Evolutionary conservation across 2,113 vertebrate genomes (phyloP).

Genomic region (Gyps fulvus): DNA sequence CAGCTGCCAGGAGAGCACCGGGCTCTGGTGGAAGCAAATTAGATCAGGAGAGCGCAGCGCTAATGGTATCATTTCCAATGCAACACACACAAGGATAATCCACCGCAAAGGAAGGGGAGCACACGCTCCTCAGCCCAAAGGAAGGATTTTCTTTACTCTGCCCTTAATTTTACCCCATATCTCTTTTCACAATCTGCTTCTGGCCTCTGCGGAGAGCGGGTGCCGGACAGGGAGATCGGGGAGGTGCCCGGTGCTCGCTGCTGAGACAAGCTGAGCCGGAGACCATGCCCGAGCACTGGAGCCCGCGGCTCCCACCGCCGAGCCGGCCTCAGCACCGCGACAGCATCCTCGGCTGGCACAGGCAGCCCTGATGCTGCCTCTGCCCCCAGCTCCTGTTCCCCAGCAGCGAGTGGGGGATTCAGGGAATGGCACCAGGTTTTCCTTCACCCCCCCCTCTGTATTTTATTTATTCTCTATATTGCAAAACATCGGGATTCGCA

Average conservation of each 20-base stretch:
- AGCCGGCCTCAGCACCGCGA: not conserved
- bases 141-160: not conserved
- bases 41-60: not conserved
- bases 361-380: not conserved
- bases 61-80: not conserved
- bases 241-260: not conserved
- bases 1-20: not conserved
- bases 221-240: accelerated
- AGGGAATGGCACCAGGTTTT: not conserved
- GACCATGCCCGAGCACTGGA: not conserved
- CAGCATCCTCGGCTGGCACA: accelerated
- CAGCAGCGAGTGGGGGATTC: not conserved
- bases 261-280: not conserved
- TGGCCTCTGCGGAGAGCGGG: not conserved
- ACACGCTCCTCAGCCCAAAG: not conserved
- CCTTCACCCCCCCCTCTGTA: accelerated
- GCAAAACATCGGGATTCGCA: accelerated
- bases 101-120: not conserved
- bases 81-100: not conserved
- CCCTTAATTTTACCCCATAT: not conserved
- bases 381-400: not conserved
- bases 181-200: not conserved
- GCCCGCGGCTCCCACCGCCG: not conserved
- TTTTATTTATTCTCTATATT: accelerated
- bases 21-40: constrained; percentile 27